phyloP scores from a whole-genome alignment of 2,888 invertebrate genomes.

The Meta bourneti region DNA sequence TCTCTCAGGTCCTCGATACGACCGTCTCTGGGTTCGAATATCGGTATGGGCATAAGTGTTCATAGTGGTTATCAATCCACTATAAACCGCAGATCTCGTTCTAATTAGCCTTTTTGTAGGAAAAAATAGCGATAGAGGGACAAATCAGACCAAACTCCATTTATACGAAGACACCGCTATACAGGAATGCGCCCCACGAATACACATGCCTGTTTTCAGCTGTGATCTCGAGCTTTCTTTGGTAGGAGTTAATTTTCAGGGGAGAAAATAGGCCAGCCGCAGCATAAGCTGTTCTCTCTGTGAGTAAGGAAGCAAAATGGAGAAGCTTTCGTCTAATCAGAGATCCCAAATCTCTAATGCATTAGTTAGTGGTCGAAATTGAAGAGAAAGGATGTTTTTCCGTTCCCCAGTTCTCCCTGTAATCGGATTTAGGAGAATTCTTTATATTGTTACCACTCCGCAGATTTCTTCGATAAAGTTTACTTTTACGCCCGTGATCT shows the following conservation, averaged over 20 bases:
- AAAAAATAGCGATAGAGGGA: too few relatives aligned
- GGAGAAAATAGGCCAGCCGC: not conserved
- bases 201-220: not conserved
- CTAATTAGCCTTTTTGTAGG: too few relatives aligned
- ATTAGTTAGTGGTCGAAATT: constrained; percentile 27
- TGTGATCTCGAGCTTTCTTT: not conserved
- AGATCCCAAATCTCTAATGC: constrained; percentile 7
- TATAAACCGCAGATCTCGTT: too few relatives aligned
- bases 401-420: not conserved
- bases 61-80: too few relatives aligned
- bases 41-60: too few relatives aligned
- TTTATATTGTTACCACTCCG: constrained; percentile 1
- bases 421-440: constrained; percentile 21
- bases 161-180: too few relatives aligned
- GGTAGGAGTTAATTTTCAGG: not conserved
- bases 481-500: not conserved
- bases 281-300: not conserved
- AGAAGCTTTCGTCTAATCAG: constrained; percentile 1
- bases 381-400: not conserved
- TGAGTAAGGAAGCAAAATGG: not conserved
- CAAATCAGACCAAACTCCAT: too few relatives aligned
- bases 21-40: too few relatives aligned
- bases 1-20: too few relatives aligned
- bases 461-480: not conserved
- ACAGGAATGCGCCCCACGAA: too few relatives aligned